A percentile compares a stretch with the other conserved stretches of the same genome.
Evolutionary conservation across 2,888 invertebrate species (phyloP).

Genomic region (Drosophila birchii): DNA sequence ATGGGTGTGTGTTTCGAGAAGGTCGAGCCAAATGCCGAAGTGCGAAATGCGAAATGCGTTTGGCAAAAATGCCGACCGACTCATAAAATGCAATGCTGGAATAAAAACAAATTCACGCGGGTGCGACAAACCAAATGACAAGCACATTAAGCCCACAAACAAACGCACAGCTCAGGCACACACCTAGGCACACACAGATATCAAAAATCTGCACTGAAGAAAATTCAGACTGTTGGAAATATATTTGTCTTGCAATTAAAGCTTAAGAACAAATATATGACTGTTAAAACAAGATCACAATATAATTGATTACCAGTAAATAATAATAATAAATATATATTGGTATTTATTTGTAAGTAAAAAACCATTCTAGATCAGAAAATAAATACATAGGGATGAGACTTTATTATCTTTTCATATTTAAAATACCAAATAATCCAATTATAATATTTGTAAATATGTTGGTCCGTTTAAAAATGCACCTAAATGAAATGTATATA

Average conservation of each 20-base stretch:
- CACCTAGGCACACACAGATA: constrained; percentile 23
- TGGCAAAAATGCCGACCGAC: constrained; percentile 60
- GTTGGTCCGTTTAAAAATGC: background rate
- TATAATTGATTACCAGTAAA: background rate
- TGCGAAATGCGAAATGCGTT: constrained; percentile 38
- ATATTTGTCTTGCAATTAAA: background rate
- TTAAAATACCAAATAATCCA: background rate
- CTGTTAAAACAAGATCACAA: no score
- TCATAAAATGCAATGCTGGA: constrained; percentile 79
- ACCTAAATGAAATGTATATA: background rate
- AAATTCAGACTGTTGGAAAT: background rate
- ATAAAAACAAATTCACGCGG: constrained; percentile 80
- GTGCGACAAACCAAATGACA: constrained; percentile 78
- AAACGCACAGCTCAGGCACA: constrained; percentile 25
- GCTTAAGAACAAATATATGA: no score
- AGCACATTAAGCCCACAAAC: constrained; percentile 59
- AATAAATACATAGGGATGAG: background rate
- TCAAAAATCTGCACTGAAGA: background rate
- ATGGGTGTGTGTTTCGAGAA: constrained; percentile 14
- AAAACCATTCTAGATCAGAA: background rate
- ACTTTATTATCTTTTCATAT: background rate
- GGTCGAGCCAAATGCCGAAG: constrained; percentile 14
- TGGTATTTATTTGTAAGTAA: background rate
- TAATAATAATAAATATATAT: no score
- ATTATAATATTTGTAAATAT: background rate